phyloP scores from a whole-genome alignment of 2,113 vertebrate species.

The Dolichotis patagonum region DNA sequence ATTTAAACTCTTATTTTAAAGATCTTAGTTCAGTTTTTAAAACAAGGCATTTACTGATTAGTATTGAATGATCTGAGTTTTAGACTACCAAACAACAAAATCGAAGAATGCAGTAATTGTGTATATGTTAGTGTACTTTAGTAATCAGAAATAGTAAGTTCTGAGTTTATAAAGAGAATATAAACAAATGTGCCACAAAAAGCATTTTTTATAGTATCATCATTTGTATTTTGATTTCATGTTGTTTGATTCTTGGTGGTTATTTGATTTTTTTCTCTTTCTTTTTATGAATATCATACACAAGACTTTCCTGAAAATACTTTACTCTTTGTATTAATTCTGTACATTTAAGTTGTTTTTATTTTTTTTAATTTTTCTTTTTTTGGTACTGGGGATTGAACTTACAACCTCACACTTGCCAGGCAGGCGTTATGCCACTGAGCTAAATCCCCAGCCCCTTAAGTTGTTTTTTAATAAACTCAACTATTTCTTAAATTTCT shows the following conservation, averaged over 20 bases:
- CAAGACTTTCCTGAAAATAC: background rate
- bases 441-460: too few species aligned
- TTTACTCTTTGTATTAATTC: background rate
- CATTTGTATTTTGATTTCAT: background rate
- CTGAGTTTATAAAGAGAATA: background rate
- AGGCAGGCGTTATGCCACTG: too few species aligned
- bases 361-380: too few species aligned
- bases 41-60: conserved; percentile 10
- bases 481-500: background rate
- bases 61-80: background rate
- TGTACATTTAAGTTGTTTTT: conserved; percentile 46
- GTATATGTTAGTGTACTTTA: background rate
- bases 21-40: background rate
- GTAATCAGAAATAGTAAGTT: background rate
- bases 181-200: background rate
- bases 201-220: background rate
- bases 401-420: too few species aligned
- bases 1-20: background rate
- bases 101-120: background rate
- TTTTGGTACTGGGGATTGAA: too few species aligned
- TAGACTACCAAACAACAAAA: background rate
- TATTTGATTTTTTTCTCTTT: conserved; percentile 30
- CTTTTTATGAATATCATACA: background rate
- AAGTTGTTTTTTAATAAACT: too few species aligned
- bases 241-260: background rate